phyloP scores from a whole-genome alignment of 2,888 invertebrate genomes.

The Andrena flavipes region DNA sequence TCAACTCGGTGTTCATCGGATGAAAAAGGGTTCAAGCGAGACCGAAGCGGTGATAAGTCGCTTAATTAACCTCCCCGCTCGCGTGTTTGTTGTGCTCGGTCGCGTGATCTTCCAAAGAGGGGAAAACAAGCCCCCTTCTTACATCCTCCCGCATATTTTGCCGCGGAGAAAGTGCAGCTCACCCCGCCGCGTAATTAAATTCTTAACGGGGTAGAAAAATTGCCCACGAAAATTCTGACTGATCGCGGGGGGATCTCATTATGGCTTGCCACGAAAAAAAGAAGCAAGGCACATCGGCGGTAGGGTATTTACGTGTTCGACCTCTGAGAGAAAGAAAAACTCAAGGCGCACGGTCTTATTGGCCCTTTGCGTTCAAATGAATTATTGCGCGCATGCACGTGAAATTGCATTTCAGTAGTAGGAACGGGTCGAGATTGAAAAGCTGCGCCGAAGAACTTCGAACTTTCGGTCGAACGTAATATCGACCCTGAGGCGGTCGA shows the following conservation, averaged over 20 bases:
- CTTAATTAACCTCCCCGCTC: slow-evolving; percentile 29
- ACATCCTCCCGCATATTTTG: background rate
- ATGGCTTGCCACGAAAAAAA: too few relatives aligned
- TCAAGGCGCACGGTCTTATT: too few relatives aligned
- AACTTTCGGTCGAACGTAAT: slow-evolving; percentile 28
- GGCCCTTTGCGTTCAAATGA: too few relatives aligned
- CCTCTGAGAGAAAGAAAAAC: too few relatives aligned
- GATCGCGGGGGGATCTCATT: too few relatives aligned
- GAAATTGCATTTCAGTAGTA: slow-evolving; percentile 40
- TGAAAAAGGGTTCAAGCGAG: slow-evolving; percentile 10
- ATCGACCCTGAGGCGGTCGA: slow-evolving; percentile 20
- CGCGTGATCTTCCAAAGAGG: background rate
- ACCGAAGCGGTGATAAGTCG: slow-evolving; percentile 2
- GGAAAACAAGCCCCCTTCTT: slow-evolving; percentile 22
- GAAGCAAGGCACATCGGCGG: too few relatives aligned
- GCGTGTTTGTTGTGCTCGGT: slow-evolving; percentile 4
- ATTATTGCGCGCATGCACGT: slow-evolving; percentile 32
- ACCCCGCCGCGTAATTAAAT: slow-evolving; percentile 40
- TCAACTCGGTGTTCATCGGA: slow-evolving; percentile 7
- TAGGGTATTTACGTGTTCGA: too few relatives aligned
- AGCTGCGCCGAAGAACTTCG: slow-evolving; percentile 24
- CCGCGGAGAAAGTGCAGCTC: background rate
- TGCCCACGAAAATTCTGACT: too few relatives aligned
- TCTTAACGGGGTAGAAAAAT: slow-evolving; percentile 14
- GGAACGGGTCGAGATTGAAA: slow-evolving; percentile 33